Evolutionary conservation across 2,113 vertebrate species (phyloP).

Genomic region (Nibea albiflora): DNA sequence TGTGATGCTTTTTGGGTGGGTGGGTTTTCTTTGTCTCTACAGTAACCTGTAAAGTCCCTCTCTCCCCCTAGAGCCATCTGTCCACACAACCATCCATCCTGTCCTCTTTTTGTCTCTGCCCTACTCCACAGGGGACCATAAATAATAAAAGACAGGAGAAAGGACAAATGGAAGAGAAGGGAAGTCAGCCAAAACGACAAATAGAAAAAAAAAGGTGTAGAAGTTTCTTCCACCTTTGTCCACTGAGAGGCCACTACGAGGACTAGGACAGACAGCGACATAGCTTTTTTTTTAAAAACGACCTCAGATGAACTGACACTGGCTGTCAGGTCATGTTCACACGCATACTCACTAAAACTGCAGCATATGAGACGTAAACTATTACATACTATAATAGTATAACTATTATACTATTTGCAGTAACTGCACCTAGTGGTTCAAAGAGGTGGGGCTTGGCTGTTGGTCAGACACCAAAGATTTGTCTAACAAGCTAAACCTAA

Average conservation of each 20-base stretch:
- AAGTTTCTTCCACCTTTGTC: neutral
- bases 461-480: neutral
- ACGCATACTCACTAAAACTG: neutral
- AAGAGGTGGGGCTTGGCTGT: neutral
- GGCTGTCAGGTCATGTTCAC: neutral
- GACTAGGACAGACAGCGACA: neutral
- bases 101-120: constrained; percentile 40
- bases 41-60: constrained; percentile 9
- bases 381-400: too few species aligned
- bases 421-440: neutral
- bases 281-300: neutral
- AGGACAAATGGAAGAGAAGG: neutral
- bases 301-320: neutral
- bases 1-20: neutral
- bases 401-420: neutral
- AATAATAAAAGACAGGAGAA: constrained; percentile 66
- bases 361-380: neutral
- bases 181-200: constrained; percentile 35
- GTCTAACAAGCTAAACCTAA: neutral
- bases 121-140: constrained; percentile 50
- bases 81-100: constrained; percentile 44
- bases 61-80: constrained; percentile 43
- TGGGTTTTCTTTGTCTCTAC: neutral
- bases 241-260: constrained; percentile 17
- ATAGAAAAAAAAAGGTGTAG: constrained; percentile 26